Evolutionary conservation across 2,113 vertebrate genomes (phyloP).

Genomic region (Trichomycterus rosablanca): DNA sequence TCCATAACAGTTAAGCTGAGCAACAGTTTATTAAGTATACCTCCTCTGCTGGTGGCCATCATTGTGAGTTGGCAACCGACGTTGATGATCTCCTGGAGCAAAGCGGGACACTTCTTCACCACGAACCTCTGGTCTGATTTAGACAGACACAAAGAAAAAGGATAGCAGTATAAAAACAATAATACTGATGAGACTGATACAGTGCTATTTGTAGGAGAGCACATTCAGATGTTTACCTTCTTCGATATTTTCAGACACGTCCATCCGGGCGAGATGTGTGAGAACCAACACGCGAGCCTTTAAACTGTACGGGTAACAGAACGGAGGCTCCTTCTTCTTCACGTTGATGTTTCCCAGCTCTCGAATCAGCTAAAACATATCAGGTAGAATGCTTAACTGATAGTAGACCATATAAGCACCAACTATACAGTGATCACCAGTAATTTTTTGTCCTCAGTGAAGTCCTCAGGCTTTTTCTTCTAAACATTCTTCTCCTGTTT

Average conservation of each 20-base stretch:
- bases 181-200: no score
- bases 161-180: background rate
- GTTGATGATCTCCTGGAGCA: conserved; percentile 98
- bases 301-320: conserved; percentile 95
- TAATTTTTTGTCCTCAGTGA: no score
- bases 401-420: no score
- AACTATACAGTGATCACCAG: no score
- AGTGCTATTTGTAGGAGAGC: no score
- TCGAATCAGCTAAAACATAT: conserved; percentile 82
- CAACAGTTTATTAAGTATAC: no score
- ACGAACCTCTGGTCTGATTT: conserved; percentile 92
- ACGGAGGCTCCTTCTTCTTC: conserved; percentile 97
- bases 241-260: conserved; percentile 86
- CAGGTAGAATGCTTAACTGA: no score
- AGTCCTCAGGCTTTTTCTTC: no score
- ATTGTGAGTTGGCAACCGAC: conserved; percentile 96
- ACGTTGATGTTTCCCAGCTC: conserved; percentile 96
- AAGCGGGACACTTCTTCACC: conserved; percentile 87
- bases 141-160: background rate
- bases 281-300: conserved; percentile 92
- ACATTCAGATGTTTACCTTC: conserved; percentile 73
- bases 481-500: no score
- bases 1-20: no score
- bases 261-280: conserved; percentile 88
- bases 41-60: conserved; percentile 96